These are phyloP conservation scores for Hylia prasina DNA, from an alignment of 2,113 vertebrate genomes.

Conservation along the genomic window DNA sequence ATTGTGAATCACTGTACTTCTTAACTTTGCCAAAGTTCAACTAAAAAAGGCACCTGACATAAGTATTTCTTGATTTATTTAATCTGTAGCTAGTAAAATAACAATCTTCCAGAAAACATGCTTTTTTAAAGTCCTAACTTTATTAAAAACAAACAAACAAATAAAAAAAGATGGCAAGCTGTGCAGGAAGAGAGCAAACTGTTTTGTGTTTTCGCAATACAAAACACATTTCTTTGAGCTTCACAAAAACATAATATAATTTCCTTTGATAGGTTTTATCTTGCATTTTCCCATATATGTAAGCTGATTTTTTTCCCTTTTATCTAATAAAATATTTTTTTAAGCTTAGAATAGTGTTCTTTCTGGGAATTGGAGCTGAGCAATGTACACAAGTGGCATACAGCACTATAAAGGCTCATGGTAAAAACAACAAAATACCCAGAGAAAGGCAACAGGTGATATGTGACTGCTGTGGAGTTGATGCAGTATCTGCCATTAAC, in stretches of 20 bases:
- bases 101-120: background rate
- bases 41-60: background rate
- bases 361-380: background rate
- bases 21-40: background rate
- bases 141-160: background rate
- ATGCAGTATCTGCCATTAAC: background rate
- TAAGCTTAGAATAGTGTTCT: background rate
- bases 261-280: slow-evolving; percentile 43
- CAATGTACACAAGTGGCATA: background rate
- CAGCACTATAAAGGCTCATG: background rate
- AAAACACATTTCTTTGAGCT: slow-evolving; percentile 16
- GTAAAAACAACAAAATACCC: background rate
- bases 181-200: slow-evolving; percentile 17
- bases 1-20: background rate
- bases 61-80: background rate
- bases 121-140: background rate
- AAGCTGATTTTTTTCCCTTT: background rate
- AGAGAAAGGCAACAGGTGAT: background rate
- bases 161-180: background rate
- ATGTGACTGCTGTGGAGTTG: background rate
- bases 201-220: slow-evolving; percentile 6
- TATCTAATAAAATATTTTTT: background rate
- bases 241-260: slow-evolving; percentile 18
- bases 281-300: slow-evolving; percentile 29
- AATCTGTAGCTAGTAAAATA: background rate